Base-by-base conservation (phyloP, 2,888 invertebrate genomes). In the Amaurobius ferox region DNA sequence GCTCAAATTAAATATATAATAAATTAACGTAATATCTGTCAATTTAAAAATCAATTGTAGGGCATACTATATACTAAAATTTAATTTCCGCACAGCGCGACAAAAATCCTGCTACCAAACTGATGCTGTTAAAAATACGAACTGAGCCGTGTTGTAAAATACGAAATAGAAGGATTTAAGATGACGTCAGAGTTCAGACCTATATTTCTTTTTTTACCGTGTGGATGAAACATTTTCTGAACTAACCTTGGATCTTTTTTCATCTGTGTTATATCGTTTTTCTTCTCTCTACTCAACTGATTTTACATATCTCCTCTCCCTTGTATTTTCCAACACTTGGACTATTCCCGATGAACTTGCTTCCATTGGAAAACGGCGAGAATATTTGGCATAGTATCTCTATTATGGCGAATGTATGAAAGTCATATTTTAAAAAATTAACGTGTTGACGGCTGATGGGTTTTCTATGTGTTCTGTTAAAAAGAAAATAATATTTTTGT, bases 301-400 rank as follows among this genome's bases (percentile, higher is more conserved):
- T 68, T 64, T 68, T 68, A 39, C 35, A 35, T 68, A 35, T 66
- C 44, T 40, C 39, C 44, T 40, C 39, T 74, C 83, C 83, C 64
- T 28, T 77, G 29, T 26, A 35, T 40, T 5, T 19, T 32, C 28
- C n/a, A 29, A 5, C 35, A 48, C 26, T 72, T 77, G 77, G 83
- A 83, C 77, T 48, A 71, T 83, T 83, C 83, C 77, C 77, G 77
- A 77, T 72, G 66, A 77, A 83, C 76, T 71, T 71, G 64, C 77
- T 39, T 19, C 6, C 13, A 13, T 6, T 11, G 23, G 6, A 39
- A 39, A 1, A 35, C 39, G 1, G 3, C 23, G 3, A 19, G 23
- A 39, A 7, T 2, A 39, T 3, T 68, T 64, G 64, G 64, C 64
- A 29, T 11, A 28, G 0, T 68, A 64, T 68, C 68, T 11, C 68